Base-by-base conservation (phyloP, 2,888 invertebrate genomes). In the Endomychus coccineus region DNA sequence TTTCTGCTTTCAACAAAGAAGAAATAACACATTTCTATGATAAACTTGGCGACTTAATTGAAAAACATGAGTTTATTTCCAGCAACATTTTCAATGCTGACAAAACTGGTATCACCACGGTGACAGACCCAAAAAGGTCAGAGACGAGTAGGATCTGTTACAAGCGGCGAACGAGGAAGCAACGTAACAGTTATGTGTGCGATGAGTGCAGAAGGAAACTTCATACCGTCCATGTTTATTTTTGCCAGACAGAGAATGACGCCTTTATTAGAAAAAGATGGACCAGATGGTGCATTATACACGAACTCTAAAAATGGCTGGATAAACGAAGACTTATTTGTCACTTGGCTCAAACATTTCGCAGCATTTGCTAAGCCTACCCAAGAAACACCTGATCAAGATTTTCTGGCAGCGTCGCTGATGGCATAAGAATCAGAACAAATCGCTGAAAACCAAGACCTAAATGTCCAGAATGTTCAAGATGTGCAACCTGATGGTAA, bases 231-330 rank as follows among this genome's bases (percentile, higher is more conserved):
- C 15, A 50, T 59, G 53, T 55, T 59, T 34, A 29, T 39, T 23
- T 39, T 28, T 28, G 24, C 34, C 16, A 28, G 31, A 30, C 23
- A 30, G 23, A 29, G 17, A 30, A 30, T 39, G 39, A 39, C 25
- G 15, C 39, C 34, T 23, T 34, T 34, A 25, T 34, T 34, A 34
- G 34, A 39, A 17, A 49, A 52, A 36, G 50, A 46, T 39, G 54
- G 57, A 16, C 56, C 58, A 31, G 33, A 47, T 31, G 52, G 49
- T 25, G 49, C 58, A 24, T 40, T 56, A 23, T 52, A 55, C 42
- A 43, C 41, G 12, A 50, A 49, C 39, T 53, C 55, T n/a, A 46
- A 55, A 28, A 58, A 55, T 54, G 56, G 57, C 29, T 58, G 45
- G 42, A 51, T 42, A 42, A 51, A 49, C 32, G 48, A 50, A 44